Conservation (phyloP, 2,113 vertebrate species). For the Cinclus mexicanus region DNA sequence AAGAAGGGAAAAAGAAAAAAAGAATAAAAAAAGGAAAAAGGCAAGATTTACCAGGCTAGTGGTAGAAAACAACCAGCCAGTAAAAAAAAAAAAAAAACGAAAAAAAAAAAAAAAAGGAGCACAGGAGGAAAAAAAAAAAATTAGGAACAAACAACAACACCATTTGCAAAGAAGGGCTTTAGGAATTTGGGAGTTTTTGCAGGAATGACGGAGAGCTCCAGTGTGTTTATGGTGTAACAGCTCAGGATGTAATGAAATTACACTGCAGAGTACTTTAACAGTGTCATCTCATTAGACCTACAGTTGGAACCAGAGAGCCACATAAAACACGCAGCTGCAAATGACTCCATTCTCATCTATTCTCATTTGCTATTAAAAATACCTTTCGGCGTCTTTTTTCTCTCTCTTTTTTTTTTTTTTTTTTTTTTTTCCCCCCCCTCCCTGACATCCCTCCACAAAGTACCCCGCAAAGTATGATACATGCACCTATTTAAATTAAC, state of each 20-base stretch:
- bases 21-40: background rate
- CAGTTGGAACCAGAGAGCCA: slow-evolving; percentile 81
- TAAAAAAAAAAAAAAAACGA: background rate
- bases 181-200: slow-evolving; percentile 78
- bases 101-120: background rate
- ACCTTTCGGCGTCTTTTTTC: slow-evolving; percentile 92
- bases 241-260: slow-evolving; percentile 86
- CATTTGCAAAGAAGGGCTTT: slow-evolving; percentile 72
- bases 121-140: background rate
- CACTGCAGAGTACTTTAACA: slow-evolving; percentile 81
- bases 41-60: background rate
- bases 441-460: slow-evolving; percentile 87
- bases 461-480: slow-evolving; percentile 94
- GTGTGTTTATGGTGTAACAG: slow-evolving; percentile 80
- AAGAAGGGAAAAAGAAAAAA: background rate
- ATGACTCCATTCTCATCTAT: slow-evolving; percentile 86
- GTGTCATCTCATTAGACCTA: slow-evolving; percentile 84
- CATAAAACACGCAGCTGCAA: slow-evolving; percentile 84
- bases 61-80: background rate
- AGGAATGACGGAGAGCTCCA: slow-evolving; percentile 78
- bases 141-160: slow-evolving; percentile 45
- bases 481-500: slow-evolving; percentile 99
- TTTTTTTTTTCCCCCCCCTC: slow-evolving; percentile 22
- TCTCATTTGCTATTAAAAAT: slow-evolving; percentile 95
- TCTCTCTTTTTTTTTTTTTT: no score